phyloP scores from a whole-genome alignment of 2,113 vertebrate genomes.

The Rhinopithecus roxellana region DNA sequence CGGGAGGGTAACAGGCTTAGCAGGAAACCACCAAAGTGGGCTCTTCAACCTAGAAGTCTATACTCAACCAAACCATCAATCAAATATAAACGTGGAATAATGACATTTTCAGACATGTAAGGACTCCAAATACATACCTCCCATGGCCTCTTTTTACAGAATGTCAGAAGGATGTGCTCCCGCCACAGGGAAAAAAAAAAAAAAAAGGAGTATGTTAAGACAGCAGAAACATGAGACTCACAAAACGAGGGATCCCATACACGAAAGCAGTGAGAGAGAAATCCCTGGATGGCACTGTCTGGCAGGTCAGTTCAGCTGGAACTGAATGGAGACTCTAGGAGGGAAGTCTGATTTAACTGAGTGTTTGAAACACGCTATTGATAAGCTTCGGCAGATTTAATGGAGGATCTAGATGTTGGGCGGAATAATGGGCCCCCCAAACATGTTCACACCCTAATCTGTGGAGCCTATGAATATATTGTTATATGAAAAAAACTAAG shows the following conservation, averaged over 20 bases:
- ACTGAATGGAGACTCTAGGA: background rate
- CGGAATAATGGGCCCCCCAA: background rate
- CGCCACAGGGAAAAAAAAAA: background rate
- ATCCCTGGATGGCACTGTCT: background rate
- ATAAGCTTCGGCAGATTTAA: background rate
- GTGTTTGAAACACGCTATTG: background rate
- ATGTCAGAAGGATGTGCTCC: background rate
- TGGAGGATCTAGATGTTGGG: background rate
- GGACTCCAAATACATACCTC: background rate
- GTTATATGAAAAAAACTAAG: background rate
- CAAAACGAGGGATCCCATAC: background rate
- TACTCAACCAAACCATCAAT: background rate
- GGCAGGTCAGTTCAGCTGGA: background rate
- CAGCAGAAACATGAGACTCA: background rate
- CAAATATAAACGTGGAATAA: background rate
- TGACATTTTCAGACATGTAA: background rate
- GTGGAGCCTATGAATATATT: background rate
- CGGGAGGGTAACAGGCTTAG: background rate
- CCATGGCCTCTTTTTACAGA: background rate
- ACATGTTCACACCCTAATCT: background rate
- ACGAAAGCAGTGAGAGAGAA: background rate
- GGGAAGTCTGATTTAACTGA: background rate
- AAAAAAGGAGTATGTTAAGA: background rate
- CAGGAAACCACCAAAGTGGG: background rate
- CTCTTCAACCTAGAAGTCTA: background rate